Conservation (phyloP, 2,797 vertebrate genomes). For the Mormyrops attenuatus region DNA sequence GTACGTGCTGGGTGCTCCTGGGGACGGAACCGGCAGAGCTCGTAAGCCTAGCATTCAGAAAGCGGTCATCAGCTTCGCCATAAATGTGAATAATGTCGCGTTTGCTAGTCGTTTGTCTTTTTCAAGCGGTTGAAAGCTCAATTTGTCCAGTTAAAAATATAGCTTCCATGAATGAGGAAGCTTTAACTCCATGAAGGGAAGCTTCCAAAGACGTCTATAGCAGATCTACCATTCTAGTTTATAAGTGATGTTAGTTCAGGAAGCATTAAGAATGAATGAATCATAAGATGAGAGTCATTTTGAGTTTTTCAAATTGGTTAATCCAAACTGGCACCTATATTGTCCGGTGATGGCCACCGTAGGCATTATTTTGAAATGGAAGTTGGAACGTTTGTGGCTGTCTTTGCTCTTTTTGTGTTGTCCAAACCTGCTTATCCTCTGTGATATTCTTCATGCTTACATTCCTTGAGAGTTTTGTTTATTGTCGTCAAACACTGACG, state of each 20-base stretch:
- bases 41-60: background rate
- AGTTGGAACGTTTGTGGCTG: background rate
- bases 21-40: background rate
- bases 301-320: background rate
- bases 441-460: background rate
- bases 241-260: background rate
- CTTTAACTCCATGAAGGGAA: background rate
- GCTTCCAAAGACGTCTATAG: background rate
- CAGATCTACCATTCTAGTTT: background rate
- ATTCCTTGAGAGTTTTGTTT: background rate
- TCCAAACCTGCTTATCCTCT: background rate
- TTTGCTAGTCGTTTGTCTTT: background rate
- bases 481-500: background rate
- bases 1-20: slow-evolving; percentile 41
- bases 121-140: background rate
- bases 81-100: background rate
- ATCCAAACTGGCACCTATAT: background rate
- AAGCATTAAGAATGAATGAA: background rate
- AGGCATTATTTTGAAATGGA: background rate
- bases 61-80: background rate
- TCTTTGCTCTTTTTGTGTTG: background rate
- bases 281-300: background rate
- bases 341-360: background rate
- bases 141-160: background rate
- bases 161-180: background rate